Evolutionary conservation across 2,113 vertebrate genomes (phyloP).

Genomic region (Tretioscincus oriximinensis): DNA sequence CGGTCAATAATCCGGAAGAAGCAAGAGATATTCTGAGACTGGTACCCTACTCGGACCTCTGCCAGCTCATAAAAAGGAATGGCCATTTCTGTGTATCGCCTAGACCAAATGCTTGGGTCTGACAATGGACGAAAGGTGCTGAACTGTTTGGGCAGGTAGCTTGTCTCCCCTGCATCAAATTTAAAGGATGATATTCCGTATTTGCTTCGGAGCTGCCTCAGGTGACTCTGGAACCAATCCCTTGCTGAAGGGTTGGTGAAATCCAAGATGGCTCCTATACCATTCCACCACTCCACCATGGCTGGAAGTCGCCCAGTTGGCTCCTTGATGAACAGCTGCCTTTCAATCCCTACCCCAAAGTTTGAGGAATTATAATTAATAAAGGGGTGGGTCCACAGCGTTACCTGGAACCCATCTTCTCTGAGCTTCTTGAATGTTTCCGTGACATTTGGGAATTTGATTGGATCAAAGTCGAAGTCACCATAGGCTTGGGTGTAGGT

Average conservation of each 20-base stretch:
- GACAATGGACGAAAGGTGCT: constrained; percentile 82
- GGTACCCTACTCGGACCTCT: constrained; percentile 89
- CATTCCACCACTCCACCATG: constrained; percentile 91
- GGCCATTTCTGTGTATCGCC: constrained; percentile 92
- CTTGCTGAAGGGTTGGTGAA: constrained; percentile 89
- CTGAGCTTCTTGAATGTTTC: constrained; percentile 83
- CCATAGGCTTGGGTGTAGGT: constrained; percentile 84
- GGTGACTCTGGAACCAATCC: constrained; percentile 88
- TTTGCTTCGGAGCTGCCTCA: constrained; percentile 81
- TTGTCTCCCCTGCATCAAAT: constrained; percentile 91
- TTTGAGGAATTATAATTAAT: constrained; percentile 85
- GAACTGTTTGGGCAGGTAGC: constrained; percentile 91
- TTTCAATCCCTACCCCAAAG: constrained; percentile 83
- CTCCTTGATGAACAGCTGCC: constrained; percentile 84
- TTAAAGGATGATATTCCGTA: constrained; percentile 90
- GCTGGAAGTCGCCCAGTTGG: constrained; percentile 82
- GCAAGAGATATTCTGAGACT: constrained; percentile 94
- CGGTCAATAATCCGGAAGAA: constrained; percentile 93
- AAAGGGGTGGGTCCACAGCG: constrained; percentile 90
- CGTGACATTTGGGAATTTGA: constrained; percentile 85
- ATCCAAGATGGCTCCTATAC: constrained; percentile 90
- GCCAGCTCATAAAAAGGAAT: constrained; percentile 88
- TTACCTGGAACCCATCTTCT: constrained; percentile 81
- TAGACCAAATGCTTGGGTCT: constrained; percentile 90
- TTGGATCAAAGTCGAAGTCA: constrained; percentile 84